Evolutionary conservation across 30 jellyfish, hydroid and myxozoan genomes (phyloP), one percentile per base, ranked within the genome.

Genomic region (Cassiopea xamachana): DNA sequence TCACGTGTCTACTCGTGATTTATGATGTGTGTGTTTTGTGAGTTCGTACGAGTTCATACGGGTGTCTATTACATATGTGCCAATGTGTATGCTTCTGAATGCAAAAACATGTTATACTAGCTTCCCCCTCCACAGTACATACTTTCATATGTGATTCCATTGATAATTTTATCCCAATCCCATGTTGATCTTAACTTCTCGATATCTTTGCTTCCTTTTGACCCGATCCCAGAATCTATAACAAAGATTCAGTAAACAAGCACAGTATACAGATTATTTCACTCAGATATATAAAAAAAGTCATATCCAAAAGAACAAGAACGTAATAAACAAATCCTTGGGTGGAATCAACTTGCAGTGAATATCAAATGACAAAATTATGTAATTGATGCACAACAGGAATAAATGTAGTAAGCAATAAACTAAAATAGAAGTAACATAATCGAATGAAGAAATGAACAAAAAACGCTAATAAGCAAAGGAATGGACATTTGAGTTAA

Each of bases 131-230:
- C 43, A 0, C 60, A 49, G 46, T 16, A 75, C 97, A 60, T 76
- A 91, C 97, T 72, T 51, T 77, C 92, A 60, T 84, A 84, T 2
- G 46, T 67, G 69, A 91, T 84, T 48, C 91, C 90, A 3, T 48
- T 46, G 46, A 49, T 73, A 19, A 84, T 50, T 47, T 77, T 77
- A 18, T 77, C 75, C 97, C 97, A 91, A 62, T 85, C 94, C 97
- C 97, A 91, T 9, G 75, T 60, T 7, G 92, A 69, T 71, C 89
- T 48, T 15, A 91, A 44, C 55, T 69, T 79, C 71, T 91, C 92
- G 55, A 91, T 68, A 49, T 87, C 90, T 62, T 84, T 91, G 81
- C 90, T 73, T 19, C 83, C 90, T 1, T 58, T 62, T 4, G 89
- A 75, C 19, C 81, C 76, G 60, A 72, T 59, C 12, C 87, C 72